phyloP scores from a whole-genome alignment of 2,888 invertebrate species.

The Ectemnius continuus region DNA sequence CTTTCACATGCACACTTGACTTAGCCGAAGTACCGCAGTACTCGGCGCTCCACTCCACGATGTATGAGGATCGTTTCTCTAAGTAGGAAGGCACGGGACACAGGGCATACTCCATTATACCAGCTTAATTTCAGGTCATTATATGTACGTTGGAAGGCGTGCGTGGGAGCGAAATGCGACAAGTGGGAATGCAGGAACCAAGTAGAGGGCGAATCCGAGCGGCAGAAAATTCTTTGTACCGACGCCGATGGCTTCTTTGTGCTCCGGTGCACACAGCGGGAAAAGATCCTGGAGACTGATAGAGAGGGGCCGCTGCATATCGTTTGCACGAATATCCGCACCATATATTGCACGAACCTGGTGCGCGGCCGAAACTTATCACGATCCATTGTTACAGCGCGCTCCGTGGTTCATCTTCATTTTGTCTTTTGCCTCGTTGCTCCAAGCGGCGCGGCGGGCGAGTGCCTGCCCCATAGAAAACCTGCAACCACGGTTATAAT shows the following conservation, averaged over 20 bases:
- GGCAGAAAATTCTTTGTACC: conserved; percentile 68
- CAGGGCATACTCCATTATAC: conserved; percentile 57
- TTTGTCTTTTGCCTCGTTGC: conserved; percentile 33
- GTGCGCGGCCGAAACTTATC: conserved; percentile 38
- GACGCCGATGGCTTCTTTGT: conserved; percentile 55
- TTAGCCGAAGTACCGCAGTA: background rate
- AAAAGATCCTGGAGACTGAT: conserved; percentile 51
- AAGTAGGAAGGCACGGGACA: conserved; percentile 11
- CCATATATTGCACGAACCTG: conserved; percentile 32
- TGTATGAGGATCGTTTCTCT: conserved; percentile 6
- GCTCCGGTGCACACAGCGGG: conserved; percentile 39
- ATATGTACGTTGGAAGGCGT: conserved; percentile 57
- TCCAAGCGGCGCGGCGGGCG: conserved; percentile 6
- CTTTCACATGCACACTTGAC: conserved; percentile 31
- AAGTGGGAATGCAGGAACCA: conserved; percentile 45
- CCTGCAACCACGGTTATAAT: conserved; percentile 4
- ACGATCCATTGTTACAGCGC: conserved; percentile 43
- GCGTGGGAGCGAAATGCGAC: conserved; percentile 9
- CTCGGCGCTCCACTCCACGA: background rate
- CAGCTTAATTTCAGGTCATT: conserved; percentile 70
- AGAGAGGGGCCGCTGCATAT: conserved; percentile 49
- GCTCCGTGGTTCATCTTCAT: conserved; percentile 35
- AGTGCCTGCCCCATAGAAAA: background rate
- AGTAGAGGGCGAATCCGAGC: conserved; percentile 53
- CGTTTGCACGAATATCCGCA: conserved; percentile 50